Evolutionary conservation across 2,888 invertebrate genomes (phyloP).

Genomic region (Willowsia nigromaculata): DNA sequence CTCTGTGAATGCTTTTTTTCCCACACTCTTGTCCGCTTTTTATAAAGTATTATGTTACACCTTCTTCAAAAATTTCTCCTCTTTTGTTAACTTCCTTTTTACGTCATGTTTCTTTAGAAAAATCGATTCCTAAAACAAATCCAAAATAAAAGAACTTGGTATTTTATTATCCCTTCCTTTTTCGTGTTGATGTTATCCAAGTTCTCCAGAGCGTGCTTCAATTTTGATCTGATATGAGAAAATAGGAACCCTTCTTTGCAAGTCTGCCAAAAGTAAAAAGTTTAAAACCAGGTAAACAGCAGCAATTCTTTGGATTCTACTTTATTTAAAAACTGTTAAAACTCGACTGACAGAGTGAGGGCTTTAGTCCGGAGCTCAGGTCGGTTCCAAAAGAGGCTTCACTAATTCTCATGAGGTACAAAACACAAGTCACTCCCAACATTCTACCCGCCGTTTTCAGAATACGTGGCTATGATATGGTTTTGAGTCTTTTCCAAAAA

Average conservation of each 20-base stretch:
- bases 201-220: background rate
- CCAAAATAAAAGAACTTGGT: background rate
- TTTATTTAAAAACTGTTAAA: background rate
- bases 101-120: background rate
- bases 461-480: too few relatives aligned
- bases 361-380: background rate
- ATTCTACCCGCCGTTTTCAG: conserved; percentile 31
- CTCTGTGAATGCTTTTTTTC: background rate
- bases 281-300: background rate
- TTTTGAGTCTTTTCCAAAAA: background rate
- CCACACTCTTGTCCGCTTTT: background rate
- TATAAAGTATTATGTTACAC: background rate
- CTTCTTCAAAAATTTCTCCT: background rate
- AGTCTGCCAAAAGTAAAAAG: background rate
- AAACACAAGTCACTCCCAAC: conserved; percentile 31
- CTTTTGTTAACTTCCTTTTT: background rate
- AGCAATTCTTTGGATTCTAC: background rate
- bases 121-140: background rate
- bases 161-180: too few relatives aligned
- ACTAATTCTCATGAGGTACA: conserved; percentile 38
- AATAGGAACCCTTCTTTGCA: background rate
- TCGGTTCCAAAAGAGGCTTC: background rate
- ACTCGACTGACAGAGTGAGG: background rate
- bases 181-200: background rate
- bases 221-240: background rate